Evolutionary conservation across 2,888 invertebrate genomes (phyloP), one percentile per base, ranked within the genome.

Genomic region (Prosapia bicincta): DNA sequence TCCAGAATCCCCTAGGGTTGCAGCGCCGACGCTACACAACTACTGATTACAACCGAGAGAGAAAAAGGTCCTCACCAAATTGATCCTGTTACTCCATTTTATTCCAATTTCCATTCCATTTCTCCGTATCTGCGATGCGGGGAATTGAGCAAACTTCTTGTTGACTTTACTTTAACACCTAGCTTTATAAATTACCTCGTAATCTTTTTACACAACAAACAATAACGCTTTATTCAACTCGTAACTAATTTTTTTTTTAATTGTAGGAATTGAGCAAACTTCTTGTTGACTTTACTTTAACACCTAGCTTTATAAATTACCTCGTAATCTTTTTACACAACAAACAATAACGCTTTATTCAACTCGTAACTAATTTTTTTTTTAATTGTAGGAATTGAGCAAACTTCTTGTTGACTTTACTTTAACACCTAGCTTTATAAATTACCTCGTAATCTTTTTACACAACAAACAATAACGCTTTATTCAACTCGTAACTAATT

Each of bases 61-160:
- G 30, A 72, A 69, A 28, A 69, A 69, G 72, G 66, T 66, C 69
- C 70, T 66, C 69, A 54, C 76, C 72, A 73, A 76, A 76, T 73
- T 76, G 76, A 76, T 76, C 76, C 76, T 76, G 76, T 73, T 76
- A 76, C 76, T 76, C 76, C 76, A 76, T 76, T 76, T 76, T 76
- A 76, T 72, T 69, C 76, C 76, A 76, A 76, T 76, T 76, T 72
- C 77, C 77, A 74, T 77, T 72, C 70, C 32, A 72, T 72, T 73
- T 74, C 75, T 74, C 71, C 28, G 38, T 28, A 68, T 25, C 26
- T 66, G 75, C 72, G 74, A 72, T 24, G 26, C 32, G 28, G 75
- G 71, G 70, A 54, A 54, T 54, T 54, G 54, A 54, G 20, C 54
- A n/a, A 20, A 54, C 54, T 54, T 20, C 20, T 54, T 54, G 38